Evolutionary conservation across 30 jellyfish, hydroid and myxozoan genomes (phyloP), one percentile per base, ranked within the genome.

Genomic region (Cassiopea xamachana): DNA sequence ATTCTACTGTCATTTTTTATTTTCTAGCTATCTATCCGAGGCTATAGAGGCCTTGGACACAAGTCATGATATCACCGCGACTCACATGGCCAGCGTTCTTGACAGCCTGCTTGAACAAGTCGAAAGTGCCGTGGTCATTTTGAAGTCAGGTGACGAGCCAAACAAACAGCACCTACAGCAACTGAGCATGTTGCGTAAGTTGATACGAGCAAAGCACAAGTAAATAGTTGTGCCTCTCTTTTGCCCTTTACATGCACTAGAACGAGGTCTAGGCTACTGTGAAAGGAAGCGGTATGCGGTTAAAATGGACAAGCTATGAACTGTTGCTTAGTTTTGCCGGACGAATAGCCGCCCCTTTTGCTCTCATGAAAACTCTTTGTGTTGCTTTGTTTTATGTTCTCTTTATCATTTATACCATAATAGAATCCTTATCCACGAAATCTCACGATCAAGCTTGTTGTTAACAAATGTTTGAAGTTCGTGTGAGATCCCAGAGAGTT

Each of bases 21-120:
- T 74, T 64, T 77, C 61, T 70, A 92, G 98, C 69, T 93, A 88
- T 79, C 89, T 93, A 71, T 88, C 79, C 49, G 98, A 85, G 55
- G 88, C 98, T 1, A 55, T 90, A 44, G 80, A 74, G 58, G 94
- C 91, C 44, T 68, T 93, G n/a, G 94, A 93, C 60, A 87, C 60
- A 51, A 69, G 76, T 43, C 88, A 93, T 79, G 95, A 88, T 62
- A 86, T 93, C 43, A 89, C 98, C 50, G 91, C 94, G 1, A 91
- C 84, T 80, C 95, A 93, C 87, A 83, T 93, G 97, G 93, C 98
- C 13, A 48, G 60, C 46, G 95, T 93, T 2, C 90, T 93, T 10
- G 90, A 86, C 18, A 75, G 69, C 61, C 95, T 93, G 6, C 60
- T 68, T 60, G 90, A 78, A 27, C 96, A 88, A 70, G 90, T 90